Percentiles rank a stretch among this genome's conserved stretches.
phyloP scores from a whole-genome alignment of 1,140 invertebrate genomes.

The Uloborus diversus region DNA sequence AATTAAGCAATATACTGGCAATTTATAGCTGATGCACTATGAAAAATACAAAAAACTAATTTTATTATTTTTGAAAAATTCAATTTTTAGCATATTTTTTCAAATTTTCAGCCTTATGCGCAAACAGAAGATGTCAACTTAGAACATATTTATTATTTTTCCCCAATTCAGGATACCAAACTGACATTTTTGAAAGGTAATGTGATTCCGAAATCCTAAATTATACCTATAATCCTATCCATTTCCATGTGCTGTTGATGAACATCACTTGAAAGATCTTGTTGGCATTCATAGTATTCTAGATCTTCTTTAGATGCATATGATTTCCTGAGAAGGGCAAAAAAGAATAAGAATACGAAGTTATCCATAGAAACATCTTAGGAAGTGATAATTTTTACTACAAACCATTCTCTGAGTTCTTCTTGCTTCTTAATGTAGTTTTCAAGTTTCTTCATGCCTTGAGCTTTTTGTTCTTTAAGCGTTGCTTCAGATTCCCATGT shows the following conservation, averaged over 20 bases:
- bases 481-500: slow-evolving; percentile 96
- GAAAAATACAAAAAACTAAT: no score
- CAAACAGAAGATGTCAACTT: no score
- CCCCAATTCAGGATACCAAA: no score
- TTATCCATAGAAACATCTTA: background rate
- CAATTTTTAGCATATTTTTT: no score
- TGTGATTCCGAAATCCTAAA: no score
- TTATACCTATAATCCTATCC: slow-evolving; percentile 86
- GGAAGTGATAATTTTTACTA: background rate
- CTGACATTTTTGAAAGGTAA: no score
- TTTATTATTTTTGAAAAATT: no score
- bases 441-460: slow-evolving; percentile 96
- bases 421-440: slow-evolving; percentile 93
- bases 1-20: no score
- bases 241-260: slow-evolving; percentile 89
- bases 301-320: slow-evolving; percentile 93
- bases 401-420: slow-evolving; percentile 81
- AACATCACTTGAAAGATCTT: slow-evolving; percentile 90
- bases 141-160: no score
- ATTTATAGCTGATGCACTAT: no score
- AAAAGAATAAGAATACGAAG: background rate
- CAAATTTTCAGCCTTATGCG: no score
- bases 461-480: slow-evolving; percentile 90
- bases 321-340: slow-evolving; percentile 71
- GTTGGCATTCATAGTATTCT: slow-evolving; percentile 96